Evolutionary conservation across 1,140 invertebrate genomes (phyloP), one percentile per base, ranked within the genome.

Genomic region (Hormaphis cornu): DNA sequence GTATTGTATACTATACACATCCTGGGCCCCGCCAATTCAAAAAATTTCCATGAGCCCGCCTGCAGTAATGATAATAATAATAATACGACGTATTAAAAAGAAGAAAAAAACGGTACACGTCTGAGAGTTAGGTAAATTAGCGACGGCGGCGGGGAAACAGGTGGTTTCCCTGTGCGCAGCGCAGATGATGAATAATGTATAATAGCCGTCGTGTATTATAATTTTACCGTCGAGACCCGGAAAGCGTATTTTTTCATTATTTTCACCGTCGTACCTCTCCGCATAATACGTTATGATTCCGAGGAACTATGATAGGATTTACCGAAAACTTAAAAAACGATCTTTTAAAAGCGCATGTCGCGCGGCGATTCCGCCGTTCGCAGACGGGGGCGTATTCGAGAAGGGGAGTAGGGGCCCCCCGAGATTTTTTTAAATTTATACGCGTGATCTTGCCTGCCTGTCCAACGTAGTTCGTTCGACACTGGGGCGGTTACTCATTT

Each of bases 71-170:
- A 44, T 33, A 48, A 35, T 33, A 54, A 54, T 30, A 56, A 56
- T 35, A 35, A 52, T n/a, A n/a, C n/a, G n/a, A n/a, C 26, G 18
- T 3, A 52, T 28, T 3, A 52, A 52, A 7, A 40, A 22, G 9
- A 40, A 37, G 3, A 48, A 63, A 48, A 48, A 63, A 63, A n/a
- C n/a, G n/a, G n/a, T 48, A 63, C 20, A 66, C 30, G 61, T 66
- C 61, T 66, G 61, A 46, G 61, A 46, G 44, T 66, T 50, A 66
- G 61, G 44, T 66, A 66, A 66, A 66, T 66, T 66, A 66, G 61
- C 44, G n/a, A n/a, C n/a, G n/a, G n/a, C n/a, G 61, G 61, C 26
- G 24, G 40, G 42, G 40, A 66, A 66, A 66, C 61, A 66, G 61
- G 61, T 66, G 61, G 40, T 66, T 50, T 66, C 26, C 35, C 61